These are phyloP conservation scores for Drosophila sechellia DNA, from an alignment of 1,140 invertebrate genomes.

Conservation along the genomic window DNA sequence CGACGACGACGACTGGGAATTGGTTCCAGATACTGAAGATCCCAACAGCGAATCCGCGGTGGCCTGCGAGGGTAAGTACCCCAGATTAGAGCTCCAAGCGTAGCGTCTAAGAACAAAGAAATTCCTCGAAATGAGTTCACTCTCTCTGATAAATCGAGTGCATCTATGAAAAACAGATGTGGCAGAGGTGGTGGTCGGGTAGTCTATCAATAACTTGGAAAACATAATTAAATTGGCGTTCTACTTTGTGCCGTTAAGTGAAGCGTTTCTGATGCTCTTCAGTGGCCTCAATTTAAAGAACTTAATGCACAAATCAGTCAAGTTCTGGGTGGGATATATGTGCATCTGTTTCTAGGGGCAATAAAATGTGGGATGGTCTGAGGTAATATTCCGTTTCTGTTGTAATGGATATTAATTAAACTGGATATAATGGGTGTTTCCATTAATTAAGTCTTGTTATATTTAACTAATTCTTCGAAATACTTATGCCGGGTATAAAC, in stretches of 20 bases:
- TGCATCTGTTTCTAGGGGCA: slow-evolving; percentile 29
- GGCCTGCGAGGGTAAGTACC: slow-evolving; percentile 74
- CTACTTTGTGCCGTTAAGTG: slow-evolving; percentile 35
- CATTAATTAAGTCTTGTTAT: not conserved
- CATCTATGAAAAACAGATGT: slow-evolving; percentile 65
- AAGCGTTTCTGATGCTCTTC: slow-evolving; percentile 17
- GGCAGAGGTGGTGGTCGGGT: slow-evolving; percentile 13
- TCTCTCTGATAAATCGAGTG: slow-evolving; percentile 21
- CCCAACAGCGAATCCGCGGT: slow-evolving; percentile 30
- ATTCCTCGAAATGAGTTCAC: slow-evolving; percentile 24
- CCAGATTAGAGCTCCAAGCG: slow-evolving; percentile 20
- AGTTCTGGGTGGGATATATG: slow-evolving; percentile 31
- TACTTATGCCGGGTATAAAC: no score
- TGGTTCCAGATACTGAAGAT: slow-evolving; percentile 38
- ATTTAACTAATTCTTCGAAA: not conserved
- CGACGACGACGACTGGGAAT: slow-evolving; percentile 58
- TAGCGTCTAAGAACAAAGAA: slow-evolving; percentile 58
- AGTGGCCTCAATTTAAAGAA: slow-evolving; percentile 44
- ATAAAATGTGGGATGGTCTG: slow-evolving; percentile 16
- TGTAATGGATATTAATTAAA: not conserved
- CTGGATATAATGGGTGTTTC: not conserved
- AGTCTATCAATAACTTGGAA: slow-evolving; percentile 44
- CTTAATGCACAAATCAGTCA: slow-evolving; percentile 62
- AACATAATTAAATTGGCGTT: slow-evolving; percentile 67
- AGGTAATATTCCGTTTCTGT: not conserved